These are phyloP conservation scores for Pycnonotus jocosus DNA, from an alignment of 2,113 vertebrate species.

Conservation along the genomic window DNA sequence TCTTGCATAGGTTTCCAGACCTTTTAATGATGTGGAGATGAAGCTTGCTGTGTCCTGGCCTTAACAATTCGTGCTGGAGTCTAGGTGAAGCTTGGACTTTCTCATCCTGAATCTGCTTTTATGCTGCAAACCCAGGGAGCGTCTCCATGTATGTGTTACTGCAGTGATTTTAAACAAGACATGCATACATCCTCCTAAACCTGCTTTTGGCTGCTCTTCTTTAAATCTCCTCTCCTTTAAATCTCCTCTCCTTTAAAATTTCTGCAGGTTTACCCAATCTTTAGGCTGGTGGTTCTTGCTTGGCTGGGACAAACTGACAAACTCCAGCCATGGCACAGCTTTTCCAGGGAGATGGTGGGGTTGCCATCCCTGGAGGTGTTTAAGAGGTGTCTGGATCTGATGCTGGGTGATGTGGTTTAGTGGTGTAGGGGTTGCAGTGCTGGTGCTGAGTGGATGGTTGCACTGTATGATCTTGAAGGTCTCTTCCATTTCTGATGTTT, in stretches of 20 bases:
- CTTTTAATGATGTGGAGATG: background rate
- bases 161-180: background rate
- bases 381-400: background rate
- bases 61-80: accelerated
- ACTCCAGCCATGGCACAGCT: background rate
- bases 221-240: background rate
- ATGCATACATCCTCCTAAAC: accelerated
- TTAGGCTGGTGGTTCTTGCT: background rate
- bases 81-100: background rate
- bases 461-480: background rate
- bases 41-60: background rate
- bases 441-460: background rate
- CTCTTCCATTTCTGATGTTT: background rate
- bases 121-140: background rate
- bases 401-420: background rate
- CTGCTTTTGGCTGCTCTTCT: background rate
- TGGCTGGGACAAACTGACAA: background rate
- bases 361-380: background rate
- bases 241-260: background rate
- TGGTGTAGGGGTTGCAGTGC: background rate
- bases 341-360: background rate
- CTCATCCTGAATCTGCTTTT: background rate
- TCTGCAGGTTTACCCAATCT: accelerated
- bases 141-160: background rate
- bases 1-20: background rate